Conservation (phyloP, 2,797 vertebrate genomes). For the Bradypodion ventrale region DNA sequence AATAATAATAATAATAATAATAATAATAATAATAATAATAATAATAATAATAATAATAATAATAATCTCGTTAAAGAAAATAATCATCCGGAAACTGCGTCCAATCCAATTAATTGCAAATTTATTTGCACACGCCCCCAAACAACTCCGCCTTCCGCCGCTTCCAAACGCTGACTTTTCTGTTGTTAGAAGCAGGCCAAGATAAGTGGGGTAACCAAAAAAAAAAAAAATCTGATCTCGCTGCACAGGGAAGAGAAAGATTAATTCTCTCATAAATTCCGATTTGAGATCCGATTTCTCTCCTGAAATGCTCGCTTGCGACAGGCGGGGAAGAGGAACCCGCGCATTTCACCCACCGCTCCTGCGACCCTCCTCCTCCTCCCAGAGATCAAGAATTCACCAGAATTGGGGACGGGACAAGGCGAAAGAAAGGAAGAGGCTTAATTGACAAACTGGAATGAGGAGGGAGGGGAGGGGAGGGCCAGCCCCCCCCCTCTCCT, state of each 20-base stretch:
- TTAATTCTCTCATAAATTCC: no score
- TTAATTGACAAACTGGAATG: conserved; percentile 9
- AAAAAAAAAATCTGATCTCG: neutral
- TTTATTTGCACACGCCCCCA: neutral
- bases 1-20: no score
- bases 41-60: no score
- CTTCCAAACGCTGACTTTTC: neutral
- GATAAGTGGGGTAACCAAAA: neutral
- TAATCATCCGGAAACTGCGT: no score
- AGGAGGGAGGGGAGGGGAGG: neutral
- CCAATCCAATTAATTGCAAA: neutral
- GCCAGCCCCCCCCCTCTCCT: no score
- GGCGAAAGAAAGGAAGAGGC: neutral
- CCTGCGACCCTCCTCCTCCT: neutral
- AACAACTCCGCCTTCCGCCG: no score
- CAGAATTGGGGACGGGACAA: neutral
- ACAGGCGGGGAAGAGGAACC: neutral
- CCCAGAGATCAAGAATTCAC: neutral
- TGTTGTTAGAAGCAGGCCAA: neutral
- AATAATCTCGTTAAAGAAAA: neutral
- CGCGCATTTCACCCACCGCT: neutral
- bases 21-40: no score
- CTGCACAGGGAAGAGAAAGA: neutral
- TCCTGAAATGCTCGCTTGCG: neutral
- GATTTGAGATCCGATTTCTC: neutral